These are phyloP conservation scores for Palythoa grandis DNA, from an alignment of 92 coral and sea anemone species.

Conservation along the genomic window DNA sequence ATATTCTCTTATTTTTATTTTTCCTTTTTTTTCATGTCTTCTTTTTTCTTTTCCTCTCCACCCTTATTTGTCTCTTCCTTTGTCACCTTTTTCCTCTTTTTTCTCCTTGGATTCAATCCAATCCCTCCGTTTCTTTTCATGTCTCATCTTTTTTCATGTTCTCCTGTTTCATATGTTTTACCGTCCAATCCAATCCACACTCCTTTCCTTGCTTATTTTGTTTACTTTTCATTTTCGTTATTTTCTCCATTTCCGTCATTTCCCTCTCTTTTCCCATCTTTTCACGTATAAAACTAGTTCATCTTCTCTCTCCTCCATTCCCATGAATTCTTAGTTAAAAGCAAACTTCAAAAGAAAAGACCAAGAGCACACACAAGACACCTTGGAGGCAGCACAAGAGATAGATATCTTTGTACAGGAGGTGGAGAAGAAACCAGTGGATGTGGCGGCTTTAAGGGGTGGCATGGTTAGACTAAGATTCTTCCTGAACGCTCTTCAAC, in stretches of 20 bases:
- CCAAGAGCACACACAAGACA: constrained; percentile 23
- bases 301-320: not conserved
- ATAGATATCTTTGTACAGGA: constrained; percentile 79
- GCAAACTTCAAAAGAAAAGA: constrained; percentile 36
- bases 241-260: not conserved
- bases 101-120: not conserved
- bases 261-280: not conserved
- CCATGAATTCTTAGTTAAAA: constrained; percentile 23
- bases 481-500: constrained; percentile 83
- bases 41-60: not conserved
- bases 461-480: constrained; percentile 90
- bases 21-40: not conserved
- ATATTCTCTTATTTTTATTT: not conserved
- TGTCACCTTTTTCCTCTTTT: not conserved
- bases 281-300: no score
- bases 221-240: not conserved
- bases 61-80: not conserved
- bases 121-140: not conserved
- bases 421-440: constrained; percentile 89
- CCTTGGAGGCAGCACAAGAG: constrained; percentile 57
- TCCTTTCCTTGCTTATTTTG: not conserved
- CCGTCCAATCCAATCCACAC: not conserved
- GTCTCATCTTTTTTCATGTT: not conserved
- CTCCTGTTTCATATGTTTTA: not conserved
- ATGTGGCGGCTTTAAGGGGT: constrained; percentile 76